Evolutionary conservation across 2,888 invertebrate species (phyloP), one percentile per base, ranked within the genome.

Genomic region (Cosmorhoe ocellata): DNA sequence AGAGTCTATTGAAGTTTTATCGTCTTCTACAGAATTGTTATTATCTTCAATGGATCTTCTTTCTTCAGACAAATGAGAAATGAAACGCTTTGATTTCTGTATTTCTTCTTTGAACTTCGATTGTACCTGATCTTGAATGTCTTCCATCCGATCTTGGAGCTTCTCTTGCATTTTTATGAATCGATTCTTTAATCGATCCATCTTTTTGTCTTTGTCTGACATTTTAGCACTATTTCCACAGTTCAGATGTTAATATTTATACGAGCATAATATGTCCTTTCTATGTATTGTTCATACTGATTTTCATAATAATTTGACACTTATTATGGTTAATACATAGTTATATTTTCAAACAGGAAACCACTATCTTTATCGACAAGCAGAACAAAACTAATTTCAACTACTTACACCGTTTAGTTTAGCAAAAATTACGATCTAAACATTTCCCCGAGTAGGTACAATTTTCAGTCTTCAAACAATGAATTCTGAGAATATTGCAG

Each of bases 101-200:
- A 84, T 73, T 65, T 53, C 53, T 41, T 53, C 48, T 33, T 48
- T 48, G 31, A 53, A 53, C 24, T 79, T 81, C n/a, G 58, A 78
- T 26, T 89, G 89, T 1, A 90, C 67, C 51, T 87, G 83, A 33
- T 88, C 90, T 61, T 88, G 89, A 0, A 90, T 68, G 40, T 81
- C 85, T 56, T 90, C 90, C 31, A 90, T 82, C 1, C 76, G 71
- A 33, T 86, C 83, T 37, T 90, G 88, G 0, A 91, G 74, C 51
- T 84, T 90, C 10, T 67, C 89, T 47, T 90, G 90, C 22, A 90
- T 69, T 59, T 72, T 83, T 14, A 79, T 71, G 0, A 90, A 60
- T 0, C 76, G 73, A 39, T 75, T 77, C 58, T 84, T 91, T 0
- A 90, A 54, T 8, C 70, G 67, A 0, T 82, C 81, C 67, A 90